phyloP scores from a whole-genome alignment of 2,888 invertebrate species.

The Micoletzkya japonica region DNA sequence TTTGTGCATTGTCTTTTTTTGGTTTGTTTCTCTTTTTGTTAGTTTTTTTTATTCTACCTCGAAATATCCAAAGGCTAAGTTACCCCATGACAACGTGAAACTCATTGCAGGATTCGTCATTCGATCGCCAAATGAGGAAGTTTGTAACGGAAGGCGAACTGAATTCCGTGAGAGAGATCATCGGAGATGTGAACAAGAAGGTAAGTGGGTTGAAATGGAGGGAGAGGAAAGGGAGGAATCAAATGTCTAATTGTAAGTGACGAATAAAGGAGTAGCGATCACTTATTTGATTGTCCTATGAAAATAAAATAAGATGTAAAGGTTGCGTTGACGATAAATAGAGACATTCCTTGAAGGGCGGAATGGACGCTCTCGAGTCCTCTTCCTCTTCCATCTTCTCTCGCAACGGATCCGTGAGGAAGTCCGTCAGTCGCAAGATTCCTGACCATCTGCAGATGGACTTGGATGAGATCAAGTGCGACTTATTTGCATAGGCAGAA shows the following conservation, averaged over 20 bases:
- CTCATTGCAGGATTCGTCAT: constrained; percentile 39
- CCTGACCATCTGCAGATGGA: constrained; percentile 45
- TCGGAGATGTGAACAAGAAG: constrained; percentile 40
- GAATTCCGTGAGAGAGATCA: constrained; percentile 36
- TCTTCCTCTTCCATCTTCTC: constrained; percentile 14
- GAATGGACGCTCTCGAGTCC: constrained; percentile 35
- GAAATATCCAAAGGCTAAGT: neutral
- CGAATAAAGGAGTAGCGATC: neutral
- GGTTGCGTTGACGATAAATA: neutral
- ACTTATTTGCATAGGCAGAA: neutral
- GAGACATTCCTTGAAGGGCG: constrained; percentile 33
- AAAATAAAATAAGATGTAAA: neutral
- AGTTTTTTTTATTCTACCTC: neutral
- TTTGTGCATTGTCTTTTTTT: neutral
- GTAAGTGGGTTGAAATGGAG: constrained; percentile 35
- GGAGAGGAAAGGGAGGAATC: constrained; percentile 32
- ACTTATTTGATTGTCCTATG: neutral
- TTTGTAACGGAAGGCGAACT: constrained; percentile 38
- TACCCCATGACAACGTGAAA: neutral
- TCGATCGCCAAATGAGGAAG: constrained; percentile 42
- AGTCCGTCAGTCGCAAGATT: constrained; percentile 38
- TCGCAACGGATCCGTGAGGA: constrained; percentile 29
- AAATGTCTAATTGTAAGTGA: neutral
- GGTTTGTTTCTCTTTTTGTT: neutral
- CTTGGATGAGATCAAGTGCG: constrained; percentile 39